Conservation (phyloP, 2,888 invertebrate genomes). For the Coleophora deauratella region DNA sequence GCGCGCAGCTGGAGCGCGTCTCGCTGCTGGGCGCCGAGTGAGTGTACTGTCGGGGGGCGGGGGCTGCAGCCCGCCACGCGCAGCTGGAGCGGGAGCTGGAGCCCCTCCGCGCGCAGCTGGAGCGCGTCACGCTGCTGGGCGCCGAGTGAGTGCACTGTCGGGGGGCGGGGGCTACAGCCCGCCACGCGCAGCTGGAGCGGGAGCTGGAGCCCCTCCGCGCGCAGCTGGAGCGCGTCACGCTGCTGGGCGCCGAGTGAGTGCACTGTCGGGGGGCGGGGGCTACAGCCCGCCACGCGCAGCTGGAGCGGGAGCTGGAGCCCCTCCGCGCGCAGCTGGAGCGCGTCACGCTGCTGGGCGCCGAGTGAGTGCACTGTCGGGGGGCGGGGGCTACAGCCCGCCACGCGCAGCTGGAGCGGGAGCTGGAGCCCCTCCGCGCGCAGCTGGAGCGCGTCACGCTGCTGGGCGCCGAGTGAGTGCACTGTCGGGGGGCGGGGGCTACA, state of each 20-base stretch:
- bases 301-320: conserved; percentile 95
- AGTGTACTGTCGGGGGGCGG: conserved; percentile 76
- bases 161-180: conserved; percentile 83
- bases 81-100: conserved; percentile 95
- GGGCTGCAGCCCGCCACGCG: conserved; percentile 88
- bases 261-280: conserved; percentile 76
- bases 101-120: conserved; percentile 95
- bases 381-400: too few species aligned
- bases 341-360: conserved; percentile 89
- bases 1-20: conserved; percentile 93
- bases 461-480: conserved; percentile 82
- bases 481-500: too few species aligned
- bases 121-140: conserved; percentile 89
- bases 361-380: conserved; percentile 73
- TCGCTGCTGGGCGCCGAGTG: conserved; percentile 88
- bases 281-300: conserved; percentile 91
- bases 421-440: conserved; percentile 96
- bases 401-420: conserved; percentile 93
- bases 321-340: conserved; percentile 94
- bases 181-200: conserved; percentile 94
- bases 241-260: conserved; percentile 87
- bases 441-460: conserved; percentile 90
- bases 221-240: conserved; percentile 90
- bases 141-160: conserved; percentile 78
- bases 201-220: conserved; percentile 96